Base-by-base conservation (phyloP, 2,113 vertebrate species). In the Paradisaea rubra region DNA sequence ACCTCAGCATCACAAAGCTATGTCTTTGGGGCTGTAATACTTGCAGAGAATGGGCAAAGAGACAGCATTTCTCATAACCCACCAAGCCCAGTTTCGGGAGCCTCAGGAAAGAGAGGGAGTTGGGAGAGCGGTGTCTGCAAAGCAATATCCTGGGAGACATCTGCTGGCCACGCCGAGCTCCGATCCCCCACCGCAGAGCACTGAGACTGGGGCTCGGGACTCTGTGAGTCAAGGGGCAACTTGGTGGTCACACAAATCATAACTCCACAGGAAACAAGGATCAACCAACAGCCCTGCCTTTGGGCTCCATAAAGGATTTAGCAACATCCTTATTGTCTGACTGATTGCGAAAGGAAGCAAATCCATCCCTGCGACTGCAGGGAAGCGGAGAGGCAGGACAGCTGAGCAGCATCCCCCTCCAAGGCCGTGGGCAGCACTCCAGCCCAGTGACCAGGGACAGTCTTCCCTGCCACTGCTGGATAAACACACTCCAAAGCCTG, bases 71-170 rank as follows among this genome's bases (percentile, higher is more conserved):
- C 76, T 90, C 68, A 31, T 18, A 82, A 72, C 18, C 37, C 63
- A 54, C 19, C 37, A 72, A 82, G 66, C 41, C 73, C 70, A 52
- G 45, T 59, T 79, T 94, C 37, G 17, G 73, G 53, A 89, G 80
- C 39, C 19, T 89, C 33, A 27, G 84, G 54, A 88, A 77, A 54
- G 70, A 89, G 65, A 71, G 72, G 66, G 37, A 94, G 76, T 7
- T 86, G 74, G 54, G 74, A 65, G 66, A 86, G 68, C 11, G 0
- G 50, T 28, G 73, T 33, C 52, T 74, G 76, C 80, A 95, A 85
- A 91, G 88, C 56, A 95, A 79, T 70, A 91, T 96, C 94, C 88
- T 79, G 88, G 86, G 86, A 92, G 93, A 93, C 87, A 96, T 74
- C 91, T 92, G 96, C 93, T 91, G 92, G 91, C 88, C 94, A 73